A percentile compares a stretch with the other conserved stretches of the same genome.
Conservation (phyloP, 2,797 vertebrate genomes). For the Bradypodion ventrale region DNA sequence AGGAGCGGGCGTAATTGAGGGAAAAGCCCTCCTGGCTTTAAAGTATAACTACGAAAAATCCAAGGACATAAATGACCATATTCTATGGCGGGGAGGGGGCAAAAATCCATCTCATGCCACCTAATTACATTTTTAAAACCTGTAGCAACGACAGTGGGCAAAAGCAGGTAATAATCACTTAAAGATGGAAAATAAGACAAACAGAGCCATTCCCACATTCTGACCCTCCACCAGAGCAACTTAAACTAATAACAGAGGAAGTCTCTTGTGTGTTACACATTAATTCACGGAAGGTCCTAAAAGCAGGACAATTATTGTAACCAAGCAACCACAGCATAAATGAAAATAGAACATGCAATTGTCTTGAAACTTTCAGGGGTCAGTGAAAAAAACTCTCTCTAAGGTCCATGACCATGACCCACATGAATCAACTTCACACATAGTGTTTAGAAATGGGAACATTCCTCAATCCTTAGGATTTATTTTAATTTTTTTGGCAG, state of each 20-base stretch:
- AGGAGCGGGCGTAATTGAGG: too few relatives aligned
- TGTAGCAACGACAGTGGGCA: not conserved
- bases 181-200: not conserved
- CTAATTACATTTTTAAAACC: too few relatives aligned
- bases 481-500: not conserved
- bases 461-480: not conserved
- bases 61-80: not conserved
- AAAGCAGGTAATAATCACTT: not conserved
- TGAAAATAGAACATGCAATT: slow-evolving; percentile 9
- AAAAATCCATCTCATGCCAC: not conserved
- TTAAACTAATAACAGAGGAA: not conserved
- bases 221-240: not conserved
- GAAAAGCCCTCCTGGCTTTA: too few relatives aligned
- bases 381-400: too few relatives aligned
- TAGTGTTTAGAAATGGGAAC: not conserved
- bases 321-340: slow-evolving; percentile 19
- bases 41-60: not conserved
- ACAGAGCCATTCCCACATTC: not conserved
- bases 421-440: not conserved
- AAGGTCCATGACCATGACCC: too few relatives aligned
- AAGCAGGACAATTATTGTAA: slow-evolving; percentile 16
- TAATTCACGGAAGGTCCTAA: not conserved
- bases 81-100: too few relatives aligned
- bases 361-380: not conserved
- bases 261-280: not conserved